Conservation (phyloP, 2,797 vertebrate genomes). For the Oreochromis mossambicus region DNA sequence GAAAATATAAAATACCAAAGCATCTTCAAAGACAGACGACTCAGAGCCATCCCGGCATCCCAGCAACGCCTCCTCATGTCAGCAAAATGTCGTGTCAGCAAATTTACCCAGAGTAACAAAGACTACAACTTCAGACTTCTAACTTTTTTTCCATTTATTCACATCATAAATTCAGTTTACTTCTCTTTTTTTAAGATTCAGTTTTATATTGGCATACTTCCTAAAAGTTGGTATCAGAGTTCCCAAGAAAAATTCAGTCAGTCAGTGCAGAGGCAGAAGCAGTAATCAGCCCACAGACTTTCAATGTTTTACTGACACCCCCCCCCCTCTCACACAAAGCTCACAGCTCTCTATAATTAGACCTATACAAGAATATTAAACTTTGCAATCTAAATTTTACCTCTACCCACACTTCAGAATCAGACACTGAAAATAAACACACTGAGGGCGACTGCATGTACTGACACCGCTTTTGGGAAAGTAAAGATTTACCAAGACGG, state of each 20-base stretch:
- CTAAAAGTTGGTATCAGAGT: neutral
- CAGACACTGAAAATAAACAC: neutral
- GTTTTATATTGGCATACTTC: neutral
- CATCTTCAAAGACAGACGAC: neutral
- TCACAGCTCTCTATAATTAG: neutral
- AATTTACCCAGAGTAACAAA: neutral
- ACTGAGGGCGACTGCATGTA: neutral
- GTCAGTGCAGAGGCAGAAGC: neutral
- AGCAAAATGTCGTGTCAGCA: neutral
- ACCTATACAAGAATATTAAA: neutral
- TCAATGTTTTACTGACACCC: neutral
- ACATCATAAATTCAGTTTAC: neutral
- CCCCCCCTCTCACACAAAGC: fast-evolving
- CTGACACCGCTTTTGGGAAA: neutral
- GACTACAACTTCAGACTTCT: neutral
- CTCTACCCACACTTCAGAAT: neutral
- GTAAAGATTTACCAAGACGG: neutral
- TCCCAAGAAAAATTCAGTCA: neutral
- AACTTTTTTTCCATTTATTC: neutral
- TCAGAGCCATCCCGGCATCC: neutral
- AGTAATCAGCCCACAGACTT: neutral
- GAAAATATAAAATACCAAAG: neutral
- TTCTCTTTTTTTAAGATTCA: neutral
- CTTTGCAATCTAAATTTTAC: neutral
- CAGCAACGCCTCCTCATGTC: neutral